phyloP scores from a whole-genome alignment of 2,113 vertebrate genomes.

The Stercorarius parasiticus region DNA sequence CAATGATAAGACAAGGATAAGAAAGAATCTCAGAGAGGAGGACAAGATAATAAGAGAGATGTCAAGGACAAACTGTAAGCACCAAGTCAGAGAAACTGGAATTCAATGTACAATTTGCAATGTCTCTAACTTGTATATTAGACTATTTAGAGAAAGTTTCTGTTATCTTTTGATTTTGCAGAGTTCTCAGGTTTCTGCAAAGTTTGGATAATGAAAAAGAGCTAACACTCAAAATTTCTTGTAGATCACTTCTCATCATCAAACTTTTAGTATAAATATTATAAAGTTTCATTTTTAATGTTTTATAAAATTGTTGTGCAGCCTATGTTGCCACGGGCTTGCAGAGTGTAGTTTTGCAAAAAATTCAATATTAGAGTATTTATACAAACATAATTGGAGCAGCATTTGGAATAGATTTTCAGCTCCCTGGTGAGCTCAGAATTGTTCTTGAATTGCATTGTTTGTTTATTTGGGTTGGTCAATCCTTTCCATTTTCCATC shows the following conservation, averaged over 20 bases:
- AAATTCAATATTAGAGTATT: not conserved
- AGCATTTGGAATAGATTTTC: conserved; percentile 34
- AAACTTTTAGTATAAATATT: not conserved
- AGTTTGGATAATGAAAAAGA: not conserved
- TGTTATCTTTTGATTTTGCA: not conserved
- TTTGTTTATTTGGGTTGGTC: conserved; percentile 18
- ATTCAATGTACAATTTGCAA: not conserved
- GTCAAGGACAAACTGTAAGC: not conserved
- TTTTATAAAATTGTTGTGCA: not conserved
- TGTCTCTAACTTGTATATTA: not conserved
- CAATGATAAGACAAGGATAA: not conserved
- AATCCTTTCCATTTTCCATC: conserved; percentile 1
- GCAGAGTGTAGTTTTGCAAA: not conserved
- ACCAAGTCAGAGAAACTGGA: not conserved
- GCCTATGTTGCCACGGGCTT: not conserved
- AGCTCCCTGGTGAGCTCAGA: not conserved
- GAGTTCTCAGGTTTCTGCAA: not conserved
- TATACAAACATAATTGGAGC: not conserved
- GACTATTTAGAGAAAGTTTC: not conserved
- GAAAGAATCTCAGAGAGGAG: not conserved
- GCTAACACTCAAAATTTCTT: not conserved
- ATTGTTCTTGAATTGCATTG: not conserved
- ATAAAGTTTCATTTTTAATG: not conserved
- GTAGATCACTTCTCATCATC: not conserved
- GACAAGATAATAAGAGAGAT: not conserved